Evolutionary conservation across 2,797 vertebrate genomes (phyloP), one percentile per base, ranked within the genome.

Genomic region (Borostomias antarcticus): DNA sequence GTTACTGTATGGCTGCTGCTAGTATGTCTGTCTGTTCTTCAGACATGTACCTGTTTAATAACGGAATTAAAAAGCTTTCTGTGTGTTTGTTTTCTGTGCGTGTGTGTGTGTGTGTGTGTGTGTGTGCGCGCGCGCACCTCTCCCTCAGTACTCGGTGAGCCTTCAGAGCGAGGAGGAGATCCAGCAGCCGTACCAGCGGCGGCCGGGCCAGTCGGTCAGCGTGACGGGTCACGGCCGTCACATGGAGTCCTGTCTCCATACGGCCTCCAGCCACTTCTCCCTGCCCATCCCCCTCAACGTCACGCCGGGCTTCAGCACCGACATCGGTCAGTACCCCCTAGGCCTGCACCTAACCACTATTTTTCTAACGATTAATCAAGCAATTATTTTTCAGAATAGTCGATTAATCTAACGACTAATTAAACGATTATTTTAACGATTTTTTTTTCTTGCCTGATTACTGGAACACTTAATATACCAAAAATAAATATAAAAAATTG

Each of bases 141-240:
- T 63, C 9, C 15, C 84, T 13, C 33, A 99, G 97, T 99, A 97
- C 82, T 96, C 96, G 0, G 97, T 99, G 76, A 97, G 95, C 82
- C 92, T 99, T 47, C 97, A 99, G 90, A 96, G 94, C 0, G 98
- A 99, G 82, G 98, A 99, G 77, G 92, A 93, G 72, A 95, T 99
- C 69, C 94, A 95, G 80, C 89, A 94, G 71, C 92, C 93, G 65
- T 97, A 95, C 86, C 95, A 95, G 85, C 93, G 94, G 17, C 93
- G 93, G 3, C 90, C 91, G 0, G 93, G 92, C 1, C 92, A 96
- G 75, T 86, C 92, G 0, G 64, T 92, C 54, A 94, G 95, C 29
- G 94, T 96, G 70, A 94, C 93, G 0, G 92, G 94, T 3, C 97
- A 98, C 0, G 96, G 95, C 0, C 94, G 96, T 1, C 98, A 99